phyloP scores from a whole-genome alignment of 2,113 vertebrate species.

The Alouatta palliata region DNA sequence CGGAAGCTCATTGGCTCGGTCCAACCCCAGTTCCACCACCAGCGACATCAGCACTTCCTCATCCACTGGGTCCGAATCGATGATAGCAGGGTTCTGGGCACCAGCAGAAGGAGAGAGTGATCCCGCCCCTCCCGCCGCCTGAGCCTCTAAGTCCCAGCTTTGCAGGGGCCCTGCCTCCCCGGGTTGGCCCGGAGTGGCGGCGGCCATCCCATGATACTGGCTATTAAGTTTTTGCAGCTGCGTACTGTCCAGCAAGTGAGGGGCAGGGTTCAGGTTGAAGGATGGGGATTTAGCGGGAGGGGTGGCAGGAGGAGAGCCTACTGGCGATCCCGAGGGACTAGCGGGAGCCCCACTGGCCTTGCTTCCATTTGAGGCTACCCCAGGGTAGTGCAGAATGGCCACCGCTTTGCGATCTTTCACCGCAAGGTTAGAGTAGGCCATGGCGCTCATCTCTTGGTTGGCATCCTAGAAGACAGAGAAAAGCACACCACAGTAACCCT shows the following conservation, averaged over 20 bases:
- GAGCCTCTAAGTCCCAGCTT: conserved; percentile 72
- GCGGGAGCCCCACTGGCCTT: conserved; percentile 58
- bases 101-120: conserved; percentile 72
- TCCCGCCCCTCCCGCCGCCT: conserved; percentile 53
- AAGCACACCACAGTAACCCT: not conserved
- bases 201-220: conserved; percentile 85
- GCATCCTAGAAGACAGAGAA: conserved; percentile 59
- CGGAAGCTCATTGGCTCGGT: conserved; percentile 88
- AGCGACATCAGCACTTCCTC: conserved; percentile 90
- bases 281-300: conserved; percentile 83
- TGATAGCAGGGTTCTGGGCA: conserved; percentile 75
- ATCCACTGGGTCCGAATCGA: conserved; percentile 88
- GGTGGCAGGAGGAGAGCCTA: conserved; percentile 55
- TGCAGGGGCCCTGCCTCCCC: conserved; percentile 52
- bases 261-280: conserved; percentile 82
- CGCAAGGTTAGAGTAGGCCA: conserved; percentile 75
- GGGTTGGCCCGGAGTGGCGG: not conserved
- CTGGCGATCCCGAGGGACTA: conserved; percentile 57
- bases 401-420: conserved; percentile 86
- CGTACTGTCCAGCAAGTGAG: conserved; percentile 88
- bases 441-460: conserved; percentile 83
- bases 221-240: conserved; percentile 91
- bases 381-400: conserved; percentile 83
- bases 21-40: conserved; percentile 90
- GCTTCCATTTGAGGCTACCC: conserved; percentile 76